phyloP scores from a whole-genome alignment of 2,113 vertebrate species.

The Collichthys lucidus region DNA sequence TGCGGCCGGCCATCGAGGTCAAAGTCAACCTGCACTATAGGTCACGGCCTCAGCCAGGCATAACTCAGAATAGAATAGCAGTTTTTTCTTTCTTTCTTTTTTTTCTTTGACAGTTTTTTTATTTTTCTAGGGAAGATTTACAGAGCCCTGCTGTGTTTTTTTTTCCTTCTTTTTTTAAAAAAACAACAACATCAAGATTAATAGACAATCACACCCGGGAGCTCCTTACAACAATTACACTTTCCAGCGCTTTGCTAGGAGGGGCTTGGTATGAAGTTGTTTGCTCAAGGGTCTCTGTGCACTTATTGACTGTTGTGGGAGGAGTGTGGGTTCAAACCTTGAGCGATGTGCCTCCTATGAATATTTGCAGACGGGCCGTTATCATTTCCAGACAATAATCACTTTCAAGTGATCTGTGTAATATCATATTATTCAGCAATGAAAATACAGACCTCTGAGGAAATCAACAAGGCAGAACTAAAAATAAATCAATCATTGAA shows the following conservation, averaged over 20 bases:
- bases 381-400: slow-evolving; percentile 29
- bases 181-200: not conserved
- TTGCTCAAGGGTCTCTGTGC: slow-evolving; percentile 44
- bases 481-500: slow-evolving; percentile 52
- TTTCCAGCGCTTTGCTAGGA: slow-evolving; percentile 26
- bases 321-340: slow-evolving; percentile 11
- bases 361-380: slow-evolving; percentile 10
- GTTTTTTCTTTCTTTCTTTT: not conserved
- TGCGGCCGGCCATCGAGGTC: slow-evolving; percentile 51
- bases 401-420: slow-evolving; percentile 24
- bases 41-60: slow-evolving; percentile 37
- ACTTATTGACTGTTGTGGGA: slow-evolving; percentile 14
- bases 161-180: not conserved
- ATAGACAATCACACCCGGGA: slow-evolving; percentile 22
- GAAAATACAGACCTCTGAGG: slow-evolving; percentile 28
- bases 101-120: not conserved
- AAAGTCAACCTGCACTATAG: slow-evolving; percentile 52
- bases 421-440: slow-evolving; percentile 30
- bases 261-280: slow-evolving; percentile 20
- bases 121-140: slow-evolving; percentile 28
- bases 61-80: slow-evolving; percentile 26
- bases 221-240: slow-evolving; percentile 8
- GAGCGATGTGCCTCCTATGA: slow-evolving; percentile 22
- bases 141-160: not conserved
- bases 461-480: slow-evolving; percentile 43